These are phyloP conservation scores for Pangasius macronema DNA, from an alignment of 2,797 vertebrate genomes.

Conservation along the genomic window DNA sequence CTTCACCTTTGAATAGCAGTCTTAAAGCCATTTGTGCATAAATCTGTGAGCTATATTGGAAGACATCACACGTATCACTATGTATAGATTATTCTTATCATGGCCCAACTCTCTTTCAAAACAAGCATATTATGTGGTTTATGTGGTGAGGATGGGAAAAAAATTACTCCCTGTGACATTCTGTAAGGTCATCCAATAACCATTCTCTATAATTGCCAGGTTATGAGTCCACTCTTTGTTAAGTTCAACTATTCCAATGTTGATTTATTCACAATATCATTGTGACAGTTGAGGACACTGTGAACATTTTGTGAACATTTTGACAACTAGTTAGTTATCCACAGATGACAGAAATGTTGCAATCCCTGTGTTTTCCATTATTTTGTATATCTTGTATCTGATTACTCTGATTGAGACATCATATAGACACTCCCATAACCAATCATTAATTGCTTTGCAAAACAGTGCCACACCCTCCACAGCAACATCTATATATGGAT, in stretches of 20 bases:
- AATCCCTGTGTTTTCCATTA: not conserved
- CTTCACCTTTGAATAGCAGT: not conserved
- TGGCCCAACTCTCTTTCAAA: not conserved
- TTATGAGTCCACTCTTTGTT: not conserved
- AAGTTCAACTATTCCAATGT: not conserved
- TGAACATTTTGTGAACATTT: not conserved
- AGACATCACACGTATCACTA: not conserved
- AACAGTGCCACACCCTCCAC: not conserved
- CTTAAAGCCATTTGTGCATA: not conserved
- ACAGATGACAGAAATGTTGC: not conserved
- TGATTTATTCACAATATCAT: too few species aligned
- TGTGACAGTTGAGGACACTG: not conserved
- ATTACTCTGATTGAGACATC: slow-evolving; percentile 2
- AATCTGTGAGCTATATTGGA: not conserved
- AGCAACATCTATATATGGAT: not conserved
- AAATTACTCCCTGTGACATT: not conserved
- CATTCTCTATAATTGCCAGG: not conserved
- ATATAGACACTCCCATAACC: not conserved
- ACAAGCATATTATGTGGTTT: not conserved
- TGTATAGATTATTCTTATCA: not conserved
- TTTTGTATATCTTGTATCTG: not conserved
- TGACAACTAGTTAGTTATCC: not conserved
- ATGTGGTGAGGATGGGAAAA: not conserved
- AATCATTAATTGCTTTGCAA: not conserved
- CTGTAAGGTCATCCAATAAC: not conserved